A percentile compares a stretch with the other conserved stretches of the same genome.
Conservation (phyloP, 1,140 invertebrate species). For the Lordiphosa mommai region DNA sequence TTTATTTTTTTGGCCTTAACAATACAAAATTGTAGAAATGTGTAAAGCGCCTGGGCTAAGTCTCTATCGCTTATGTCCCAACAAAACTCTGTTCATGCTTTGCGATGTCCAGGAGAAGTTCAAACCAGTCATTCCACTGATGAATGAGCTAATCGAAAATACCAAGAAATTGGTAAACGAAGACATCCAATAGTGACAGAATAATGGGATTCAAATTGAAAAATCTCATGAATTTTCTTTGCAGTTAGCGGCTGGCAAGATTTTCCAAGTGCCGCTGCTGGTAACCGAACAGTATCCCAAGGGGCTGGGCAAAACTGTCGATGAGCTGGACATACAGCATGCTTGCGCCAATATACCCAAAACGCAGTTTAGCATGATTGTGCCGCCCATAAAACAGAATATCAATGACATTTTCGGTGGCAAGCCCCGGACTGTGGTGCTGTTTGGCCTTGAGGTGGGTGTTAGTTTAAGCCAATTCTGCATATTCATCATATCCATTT, state of each 20-base stretch:
- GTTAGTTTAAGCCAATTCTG: neutral
- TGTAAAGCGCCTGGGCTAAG: neutral
- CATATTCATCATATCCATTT: neutral
- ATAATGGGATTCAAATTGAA: slow-evolving; percentile 15
- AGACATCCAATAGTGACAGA: slow-evolving; percentile 26
- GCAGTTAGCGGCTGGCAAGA: slow-evolving; percentile 86
- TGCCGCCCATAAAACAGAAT: slow-evolving; percentile 84
- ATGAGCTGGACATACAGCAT: slow-evolving; percentile 86
- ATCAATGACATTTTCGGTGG: slow-evolving; percentile 81
- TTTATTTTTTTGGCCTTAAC: no score
- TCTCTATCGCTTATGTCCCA: slow-evolving; percentile 36
- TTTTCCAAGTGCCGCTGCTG: slow-evolving; percentile 89
- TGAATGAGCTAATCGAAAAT: slow-evolving; percentile 87
- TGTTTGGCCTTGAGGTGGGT: slow-evolving; percentile 91
- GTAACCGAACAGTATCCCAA: slow-evolving; percentile 90
- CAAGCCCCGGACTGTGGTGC: slow-evolving; percentile 83
- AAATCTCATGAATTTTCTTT: slow-evolving; percentile 25
- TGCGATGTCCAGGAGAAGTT: slow-evolving; percentile 95
- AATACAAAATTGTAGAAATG: neutral
- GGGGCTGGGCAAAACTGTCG: slow-evolving; percentile 89
- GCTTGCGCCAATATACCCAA: slow-evolving; percentile 86
- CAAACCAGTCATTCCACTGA: slow-evolving; percentile 83
- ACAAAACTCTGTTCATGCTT: slow-evolving; percentile 86
- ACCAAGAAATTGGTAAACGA: slow-evolving; percentile 87
- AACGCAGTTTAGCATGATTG: slow-evolving; percentile 92